These are phyloP conservation scores for Beroe ovata DNA, from an alignment of 37 sponge, comb jelly and placozoan genomes.

Conservation along the genomic window DNA sequence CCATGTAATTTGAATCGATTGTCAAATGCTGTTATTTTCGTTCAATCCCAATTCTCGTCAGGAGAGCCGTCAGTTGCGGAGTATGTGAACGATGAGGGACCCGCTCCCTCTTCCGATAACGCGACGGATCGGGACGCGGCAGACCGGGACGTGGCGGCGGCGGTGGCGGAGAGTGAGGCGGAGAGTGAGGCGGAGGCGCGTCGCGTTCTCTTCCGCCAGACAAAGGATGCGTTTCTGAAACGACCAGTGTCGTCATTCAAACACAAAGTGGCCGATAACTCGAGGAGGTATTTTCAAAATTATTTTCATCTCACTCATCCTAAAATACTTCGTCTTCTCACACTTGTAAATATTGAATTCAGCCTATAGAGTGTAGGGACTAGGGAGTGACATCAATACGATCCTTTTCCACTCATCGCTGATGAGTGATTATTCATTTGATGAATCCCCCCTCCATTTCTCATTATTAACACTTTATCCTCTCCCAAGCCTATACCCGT, in stretches of 20 bases:
- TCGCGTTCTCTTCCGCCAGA: slow-evolving; percentile 28
- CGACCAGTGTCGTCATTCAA: slow-evolving; percentile 33
- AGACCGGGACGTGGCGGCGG: background rate
- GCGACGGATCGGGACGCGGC: background rate
- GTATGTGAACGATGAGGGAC: background rate
- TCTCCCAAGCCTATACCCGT: slow-evolving; percentile 44
- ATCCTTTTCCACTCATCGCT: too few relatives aligned
- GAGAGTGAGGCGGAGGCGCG: background rate
- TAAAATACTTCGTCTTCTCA: too few relatives aligned
- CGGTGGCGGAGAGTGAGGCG: background rate
- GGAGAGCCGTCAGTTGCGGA: background rate
- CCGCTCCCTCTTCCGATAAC: background rate
- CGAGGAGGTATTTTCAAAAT: too few relatives aligned
- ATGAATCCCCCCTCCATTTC: too few relatives aligned
- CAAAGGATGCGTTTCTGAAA: slow-evolving; percentile 56
- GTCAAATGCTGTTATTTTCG: too few relatives aligned
- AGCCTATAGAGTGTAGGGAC: too few relatives aligned
- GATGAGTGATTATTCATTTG: too few relatives aligned
- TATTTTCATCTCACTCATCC: too few relatives aligned
- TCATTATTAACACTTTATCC: too few relatives aligned
- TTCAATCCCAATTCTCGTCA: background rate
- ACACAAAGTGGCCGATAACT: slow-evolving; percentile 32
- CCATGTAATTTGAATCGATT: too few relatives aligned
- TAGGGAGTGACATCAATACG: too few relatives aligned
- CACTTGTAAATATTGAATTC: too few relatives aligned